These are phyloP conservation scores for Baronia brevicornis DNA, from an alignment of 2,888 invertebrate species.

Conservation along the genomic window DNA sequence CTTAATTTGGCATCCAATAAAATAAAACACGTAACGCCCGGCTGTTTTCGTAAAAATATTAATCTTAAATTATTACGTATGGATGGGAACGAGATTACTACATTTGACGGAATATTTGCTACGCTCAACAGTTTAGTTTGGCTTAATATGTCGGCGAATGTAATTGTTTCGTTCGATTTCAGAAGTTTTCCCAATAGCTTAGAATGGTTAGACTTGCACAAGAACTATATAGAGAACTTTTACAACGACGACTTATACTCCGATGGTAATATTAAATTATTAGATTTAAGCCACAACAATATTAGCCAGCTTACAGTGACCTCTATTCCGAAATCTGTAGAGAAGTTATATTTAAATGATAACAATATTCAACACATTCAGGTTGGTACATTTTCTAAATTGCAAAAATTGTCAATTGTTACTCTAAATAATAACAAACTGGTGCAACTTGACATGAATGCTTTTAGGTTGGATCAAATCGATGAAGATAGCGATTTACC, in stretches of 20 bases:
- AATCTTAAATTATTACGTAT: conserved; percentile 83
- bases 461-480: conserved; percentile 81
- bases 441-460: conserved; percentile 81
- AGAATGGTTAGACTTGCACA: conserved; percentile 87
- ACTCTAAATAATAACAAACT: conserved; percentile 85
- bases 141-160: conserved; percentile 88
- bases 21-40: conserved; percentile 82
- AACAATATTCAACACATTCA: conserved; percentile 82
- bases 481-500: conserved; percentile 82
- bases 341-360: conserved; percentile 83
- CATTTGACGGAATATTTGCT: conserved; percentile 80
- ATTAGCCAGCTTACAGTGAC: conserved; percentile 80
- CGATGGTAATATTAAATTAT: conserved; percentile 79
- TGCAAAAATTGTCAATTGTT: conserved; percentile 81
- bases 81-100: conserved; percentile 87
- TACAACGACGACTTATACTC: conserved; percentile 68
- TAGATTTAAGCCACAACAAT: conserved; percentile 84
- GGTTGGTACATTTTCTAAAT: conserved; percentile 81
- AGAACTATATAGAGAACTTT: conserved; percentile 81
- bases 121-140: conserved; percentile 82
- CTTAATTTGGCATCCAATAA: conserved; percentile 88
- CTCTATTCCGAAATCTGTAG: conserved; percentile 82
- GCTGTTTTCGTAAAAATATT: conserved; percentile 83
- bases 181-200: conserved; percentile 82
- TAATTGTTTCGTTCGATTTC: conserved; percentile 84